Evolutionary conservation across 2,113 vertebrate genomes (phyloP).

Genomic region (Vicugna pacos): DNA sequence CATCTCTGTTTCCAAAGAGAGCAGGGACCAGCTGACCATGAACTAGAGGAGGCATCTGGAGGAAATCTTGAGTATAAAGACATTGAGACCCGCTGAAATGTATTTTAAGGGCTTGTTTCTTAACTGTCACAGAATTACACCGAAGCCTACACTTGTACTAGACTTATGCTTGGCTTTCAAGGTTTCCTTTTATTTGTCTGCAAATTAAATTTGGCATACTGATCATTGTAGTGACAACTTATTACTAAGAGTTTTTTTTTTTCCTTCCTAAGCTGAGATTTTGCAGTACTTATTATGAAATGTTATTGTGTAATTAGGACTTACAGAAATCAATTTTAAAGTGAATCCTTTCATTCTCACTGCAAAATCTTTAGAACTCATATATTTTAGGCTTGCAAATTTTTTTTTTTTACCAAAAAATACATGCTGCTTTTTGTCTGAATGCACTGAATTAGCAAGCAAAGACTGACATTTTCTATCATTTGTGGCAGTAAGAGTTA

Average conservation of each 20-base stretch:
- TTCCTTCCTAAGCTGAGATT: conserved; percentile 74
- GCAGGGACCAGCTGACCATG: background rate
- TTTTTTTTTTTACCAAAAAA: background rate
- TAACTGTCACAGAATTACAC: background rate
- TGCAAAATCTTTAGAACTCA: conserved; percentile 50
- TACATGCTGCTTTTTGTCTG: conserved; percentile 19
- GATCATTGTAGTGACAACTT: conserved; percentile 74
- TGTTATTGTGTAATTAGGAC: conserved; percentile 72
- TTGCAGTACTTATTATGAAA: conserved; percentile 79
- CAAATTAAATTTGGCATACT: conserved; percentile 75
- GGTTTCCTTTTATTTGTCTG: conserved; percentile 69
- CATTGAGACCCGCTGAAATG: background rate
- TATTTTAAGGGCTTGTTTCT: background rate
- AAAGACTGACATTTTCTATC: conserved; percentile 60
- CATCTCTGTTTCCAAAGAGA: background rate
- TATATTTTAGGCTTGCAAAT: background rate
- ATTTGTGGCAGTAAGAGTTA: conserved; percentile 29
- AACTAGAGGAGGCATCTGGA: background rate
- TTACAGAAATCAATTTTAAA: conserved; percentile 73
- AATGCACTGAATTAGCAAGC: conserved; percentile 71
- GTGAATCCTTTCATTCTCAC: conserved; percentile 58
- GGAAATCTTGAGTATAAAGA: background rate
- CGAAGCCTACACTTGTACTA: conserved; percentile 29
- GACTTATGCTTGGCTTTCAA: conserved; percentile 68
- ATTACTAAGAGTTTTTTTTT: conserved; percentile 74